phyloP scores from a whole-genome alignment of 2,113 vertebrate species.

The Arenaria interpres region DNA sequence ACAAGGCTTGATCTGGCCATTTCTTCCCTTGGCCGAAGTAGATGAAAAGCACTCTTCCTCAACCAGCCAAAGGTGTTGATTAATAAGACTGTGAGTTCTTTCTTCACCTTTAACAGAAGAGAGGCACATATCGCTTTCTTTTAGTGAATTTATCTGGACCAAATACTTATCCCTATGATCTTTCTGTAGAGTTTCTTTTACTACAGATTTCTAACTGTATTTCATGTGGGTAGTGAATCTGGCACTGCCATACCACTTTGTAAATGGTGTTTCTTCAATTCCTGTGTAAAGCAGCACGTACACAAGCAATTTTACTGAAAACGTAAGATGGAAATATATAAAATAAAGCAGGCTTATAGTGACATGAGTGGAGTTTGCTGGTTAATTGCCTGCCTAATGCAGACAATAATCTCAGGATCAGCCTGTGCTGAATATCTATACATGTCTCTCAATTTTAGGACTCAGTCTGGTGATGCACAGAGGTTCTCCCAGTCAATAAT shows the following conservation, averaged over 20 bases:
- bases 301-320: neutral
- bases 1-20: neutral
- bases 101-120: neutral
- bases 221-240: neutral
- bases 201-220: neutral
- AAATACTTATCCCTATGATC: neutral
- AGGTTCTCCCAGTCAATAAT: neutral
- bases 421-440: neutral
- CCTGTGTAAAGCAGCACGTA: neutral
- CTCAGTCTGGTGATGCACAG: neutral
- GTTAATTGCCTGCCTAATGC: neutral
- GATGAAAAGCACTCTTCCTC: neutral
- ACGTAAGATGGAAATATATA: neutral
- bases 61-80: neutral
- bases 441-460: neutral
- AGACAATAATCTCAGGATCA: neutral
- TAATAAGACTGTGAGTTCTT: neutral
- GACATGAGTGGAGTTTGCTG: neutral
- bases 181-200: neutral
- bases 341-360: neutral
- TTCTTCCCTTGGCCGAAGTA: neutral
- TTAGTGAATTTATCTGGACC: neutral
- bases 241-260: neutral
- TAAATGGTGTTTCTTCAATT: neutral
- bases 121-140: accelerated